Base-by-base conservation (phyloP, 2,113 vertebrate species). In the Corapipo altera region DNA sequence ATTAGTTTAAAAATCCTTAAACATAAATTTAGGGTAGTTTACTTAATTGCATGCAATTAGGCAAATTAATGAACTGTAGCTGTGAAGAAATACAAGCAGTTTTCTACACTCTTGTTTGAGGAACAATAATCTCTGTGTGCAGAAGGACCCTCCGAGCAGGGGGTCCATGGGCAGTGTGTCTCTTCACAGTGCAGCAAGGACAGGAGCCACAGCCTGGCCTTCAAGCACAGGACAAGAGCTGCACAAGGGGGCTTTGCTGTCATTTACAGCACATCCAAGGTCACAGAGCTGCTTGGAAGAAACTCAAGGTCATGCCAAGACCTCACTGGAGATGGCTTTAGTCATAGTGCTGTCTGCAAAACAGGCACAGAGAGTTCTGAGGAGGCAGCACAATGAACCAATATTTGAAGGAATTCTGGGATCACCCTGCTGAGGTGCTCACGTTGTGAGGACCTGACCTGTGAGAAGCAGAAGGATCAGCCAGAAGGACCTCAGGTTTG, bases 171-270 rank as follows among this genome's bases (percentile, higher is more conserved):
- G 24, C 2, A 5, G 12, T 4, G 33, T 9, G 35, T 15, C 48
- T 32, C 17, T 37, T 51, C 39, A 17, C 43, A 28, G 10, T 0
- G 18, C 12, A 48, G 64, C 48, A 49, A 2, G 39, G 44, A 11
- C 48, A 27, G 6, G 70, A 15, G 49, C 3, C 27, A 43, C 4
- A 32, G 35, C 22, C n/a, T 35, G 48, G 32, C 35, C 67, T 76
- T 69, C 64, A 43, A 19, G 5, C 33, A 49, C 4, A 0, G 11
- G 44, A 12, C 3, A 14, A 49, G 22, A 2, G 1, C 48, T 6
- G 33, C 35, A 26, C 52, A 69, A 20, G 22, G 27, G 0, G 2
- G 23, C 23, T 55, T 41, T 41, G 28, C 15, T 65, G 5, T 14
- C 30, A 11, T 46, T 74, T 28, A 20, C 28, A 52, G 37, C 32